Evolutionary conservation across 2,113 vertebrate genomes (phyloP).

Genomic region (Australoheros scitulus): DNA sequence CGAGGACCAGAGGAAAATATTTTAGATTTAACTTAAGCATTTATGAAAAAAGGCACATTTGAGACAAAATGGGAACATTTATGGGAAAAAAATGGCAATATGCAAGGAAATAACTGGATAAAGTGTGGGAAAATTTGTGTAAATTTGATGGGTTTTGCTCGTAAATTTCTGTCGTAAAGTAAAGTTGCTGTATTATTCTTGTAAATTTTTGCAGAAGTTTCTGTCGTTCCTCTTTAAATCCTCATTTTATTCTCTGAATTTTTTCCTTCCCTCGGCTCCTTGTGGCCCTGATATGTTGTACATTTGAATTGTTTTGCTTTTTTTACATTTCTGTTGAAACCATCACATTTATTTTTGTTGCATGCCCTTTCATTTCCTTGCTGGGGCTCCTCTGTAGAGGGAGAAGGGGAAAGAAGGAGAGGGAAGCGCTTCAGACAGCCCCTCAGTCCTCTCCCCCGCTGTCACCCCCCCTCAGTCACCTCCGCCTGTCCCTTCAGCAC

Average conservation of each 20-base stretch:
- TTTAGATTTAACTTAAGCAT: too few species aligned
- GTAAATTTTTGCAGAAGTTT: neutral
- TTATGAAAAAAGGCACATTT: neutral
- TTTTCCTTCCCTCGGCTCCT: neutral
- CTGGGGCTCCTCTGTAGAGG: slow-evolving; percentile 82
- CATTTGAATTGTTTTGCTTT: neutral
- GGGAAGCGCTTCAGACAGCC: slow-evolving; percentile 64
- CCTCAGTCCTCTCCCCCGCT: slow-evolving; percentile 78
- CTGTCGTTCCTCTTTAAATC: too few species aligned
- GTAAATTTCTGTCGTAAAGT: too few species aligned
- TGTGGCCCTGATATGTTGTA: fast-evolving
- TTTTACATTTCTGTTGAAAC: slow-evolving; percentile 59
- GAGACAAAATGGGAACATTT: fast-evolving
- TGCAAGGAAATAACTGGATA: neutral
- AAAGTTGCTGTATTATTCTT: too few species aligned
- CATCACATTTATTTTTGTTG: slow-evolving; percentile 73
- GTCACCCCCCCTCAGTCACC: slow-evolving; percentile 81
- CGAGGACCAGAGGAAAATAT: fast-evolving
- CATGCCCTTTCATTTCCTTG: slow-evolving; percentile 59
- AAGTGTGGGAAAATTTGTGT: neutral
- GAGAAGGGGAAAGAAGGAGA: slow-evolving; percentile 86
- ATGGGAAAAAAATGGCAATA: neutral
- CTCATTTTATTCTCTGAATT: neutral
- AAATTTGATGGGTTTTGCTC: neutral
- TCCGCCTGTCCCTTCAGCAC: slow-evolving; percentile 81